Evolutionary conservation across 2,797 vertebrate species (phyloP).

Genomic region (Cuniculus paca): DNA sequence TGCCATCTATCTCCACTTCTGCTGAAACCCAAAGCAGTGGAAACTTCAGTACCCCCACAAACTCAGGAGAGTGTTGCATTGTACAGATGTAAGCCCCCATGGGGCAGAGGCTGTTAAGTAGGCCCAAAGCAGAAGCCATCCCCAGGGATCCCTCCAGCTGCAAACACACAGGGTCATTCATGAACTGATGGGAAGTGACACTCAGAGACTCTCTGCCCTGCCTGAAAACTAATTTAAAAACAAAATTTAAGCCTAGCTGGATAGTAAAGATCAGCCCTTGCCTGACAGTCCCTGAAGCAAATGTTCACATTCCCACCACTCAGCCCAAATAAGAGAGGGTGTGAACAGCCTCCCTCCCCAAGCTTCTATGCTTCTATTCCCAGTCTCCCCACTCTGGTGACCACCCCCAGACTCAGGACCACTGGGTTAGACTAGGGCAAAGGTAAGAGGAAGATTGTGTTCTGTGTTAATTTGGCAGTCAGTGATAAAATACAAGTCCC

Average conservation of each 20-base stretch:
- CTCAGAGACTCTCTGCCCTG: not conserved
- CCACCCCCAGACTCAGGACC: not conserved
- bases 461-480: not conserved
- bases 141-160: not conserved
- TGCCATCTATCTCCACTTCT: not conserved
- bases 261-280: not conserved
- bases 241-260: not conserved
- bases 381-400: not conserved
- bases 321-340: not conserved
- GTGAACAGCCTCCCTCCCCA: not conserved
- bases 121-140: not conserved
- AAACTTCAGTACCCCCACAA: too few species aligned
- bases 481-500: not conserved
- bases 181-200: not conserved
- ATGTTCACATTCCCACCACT: not conserved
- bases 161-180: not conserved
- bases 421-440: not conserved
- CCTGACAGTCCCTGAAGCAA: not conserved
- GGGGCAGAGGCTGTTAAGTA: not conserved
- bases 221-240: conserved; percentile 39
- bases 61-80: not conserved
- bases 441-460: not conserved
- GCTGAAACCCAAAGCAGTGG: not conserved
- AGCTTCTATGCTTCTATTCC: too few species aligned
- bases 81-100: accelerated